phyloP scores from a whole-genome alignment of 2,797 vertebrate genomes.

The Cercopithecus mitis region DNA sequence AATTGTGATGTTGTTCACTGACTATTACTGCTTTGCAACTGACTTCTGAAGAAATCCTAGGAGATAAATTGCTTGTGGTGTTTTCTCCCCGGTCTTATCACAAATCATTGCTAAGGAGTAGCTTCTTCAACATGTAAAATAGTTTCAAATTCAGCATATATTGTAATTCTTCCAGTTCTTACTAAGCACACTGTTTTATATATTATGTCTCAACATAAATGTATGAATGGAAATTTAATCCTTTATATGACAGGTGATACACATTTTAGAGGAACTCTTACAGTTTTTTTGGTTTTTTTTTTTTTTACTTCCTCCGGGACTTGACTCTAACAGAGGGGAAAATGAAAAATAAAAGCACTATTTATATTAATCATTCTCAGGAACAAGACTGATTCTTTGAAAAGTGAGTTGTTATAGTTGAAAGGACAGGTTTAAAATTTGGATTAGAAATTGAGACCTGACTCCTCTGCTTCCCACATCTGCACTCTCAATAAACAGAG shows the following conservation, averaged over 20 bases:
- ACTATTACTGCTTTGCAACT: background rate
- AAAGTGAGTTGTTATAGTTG: background rate
- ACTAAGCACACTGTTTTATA: slow-evolving; percentile 34
- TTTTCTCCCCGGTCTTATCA: background rate
- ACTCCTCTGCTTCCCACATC: background rate
- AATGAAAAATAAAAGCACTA: slow-evolving; percentile 6
- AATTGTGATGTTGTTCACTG: background rate
- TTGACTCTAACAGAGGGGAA: background rate
- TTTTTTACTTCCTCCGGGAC: background rate
- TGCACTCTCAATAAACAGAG: background rate
- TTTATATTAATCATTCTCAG: background rate
- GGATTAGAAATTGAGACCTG: background rate
- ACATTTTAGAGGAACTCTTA: slow-evolving; percentile 8
- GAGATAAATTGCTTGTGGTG: slow-evolving; percentile 29
- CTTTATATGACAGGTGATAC: background rate
- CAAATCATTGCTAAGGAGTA: slow-evolving; percentile 51
- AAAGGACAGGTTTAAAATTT: background rate
- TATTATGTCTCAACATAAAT: slow-evolving; percentile 20
- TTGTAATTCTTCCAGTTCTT: background rate
- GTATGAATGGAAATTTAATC: background rate
- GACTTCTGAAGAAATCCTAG: slow-evolving; percentile 44
- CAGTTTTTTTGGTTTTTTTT: background rate
- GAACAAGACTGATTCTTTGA: slow-evolving; percentile 2
- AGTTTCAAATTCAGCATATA: background rate
- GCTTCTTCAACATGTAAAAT: background rate